Conservation (phyloP, 2,888 invertebrate species). For the Drosophila prostipennis region DNA sequence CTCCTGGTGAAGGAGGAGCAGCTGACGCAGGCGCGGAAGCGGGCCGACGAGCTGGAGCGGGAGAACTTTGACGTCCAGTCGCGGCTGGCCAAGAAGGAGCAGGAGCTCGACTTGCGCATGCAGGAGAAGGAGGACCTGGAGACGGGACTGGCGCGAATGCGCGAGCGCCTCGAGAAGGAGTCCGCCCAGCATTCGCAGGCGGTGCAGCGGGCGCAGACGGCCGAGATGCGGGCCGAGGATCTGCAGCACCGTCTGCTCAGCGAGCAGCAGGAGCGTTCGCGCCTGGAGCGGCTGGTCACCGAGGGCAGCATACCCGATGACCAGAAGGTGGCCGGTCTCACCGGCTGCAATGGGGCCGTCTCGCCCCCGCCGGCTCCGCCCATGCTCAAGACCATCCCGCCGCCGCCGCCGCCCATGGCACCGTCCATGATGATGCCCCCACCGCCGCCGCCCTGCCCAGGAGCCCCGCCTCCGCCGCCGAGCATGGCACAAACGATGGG, state of each 20-base stretch:
- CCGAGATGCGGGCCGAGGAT: slow-evolving; percentile 86
- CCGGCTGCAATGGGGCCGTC: slow-evolving; percentile 85
- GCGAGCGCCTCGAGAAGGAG: slow-evolving; percentile 95
- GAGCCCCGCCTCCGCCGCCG: slow-evolving; percentile 84
- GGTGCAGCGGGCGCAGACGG: slow-evolving; percentile 88
- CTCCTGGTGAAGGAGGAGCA: slow-evolving; percentile 97
- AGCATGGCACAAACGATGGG: slow-evolving; percentile 84
- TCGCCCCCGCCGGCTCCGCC: slow-evolving; percentile 85
- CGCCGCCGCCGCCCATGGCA: slow-evolving; percentile 83
- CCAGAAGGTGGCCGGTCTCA: slow-evolving; percentile 89
- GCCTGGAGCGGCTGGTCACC: slow-evolving; percentile 93
- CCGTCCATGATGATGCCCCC: slow-evolving; percentile 85
- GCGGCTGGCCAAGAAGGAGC: slow-evolving; percentile 95
- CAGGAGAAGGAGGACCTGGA: slow-evolving; percentile 97
- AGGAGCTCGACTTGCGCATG: slow-evolving; percentile 93
- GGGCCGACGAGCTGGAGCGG: slow-evolving; percentile 94
- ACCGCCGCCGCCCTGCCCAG: slow-evolving; percentile 85
- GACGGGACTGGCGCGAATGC: slow-evolving; percentile 91
- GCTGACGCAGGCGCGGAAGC: slow-evolving; percentile 92
- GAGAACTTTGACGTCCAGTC: slow-evolving; percentile 95
- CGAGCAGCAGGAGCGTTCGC: slow-evolving; percentile 91
- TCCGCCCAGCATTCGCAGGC: slow-evolving; percentile 94
- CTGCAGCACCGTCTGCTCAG: slow-evolving; percentile 89
- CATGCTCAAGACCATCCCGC: slow-evolving; percentile 80
- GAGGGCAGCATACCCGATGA: slow-evolving; percentile 97